A percentile compares a stretch with the other conserved stretches of the same genome.
These are phyloP conservation scores for Sphenodon punctatus DNA, from an alignment of 2,797 vertebrate genomes.

Conservation along the genomic window DNA sequence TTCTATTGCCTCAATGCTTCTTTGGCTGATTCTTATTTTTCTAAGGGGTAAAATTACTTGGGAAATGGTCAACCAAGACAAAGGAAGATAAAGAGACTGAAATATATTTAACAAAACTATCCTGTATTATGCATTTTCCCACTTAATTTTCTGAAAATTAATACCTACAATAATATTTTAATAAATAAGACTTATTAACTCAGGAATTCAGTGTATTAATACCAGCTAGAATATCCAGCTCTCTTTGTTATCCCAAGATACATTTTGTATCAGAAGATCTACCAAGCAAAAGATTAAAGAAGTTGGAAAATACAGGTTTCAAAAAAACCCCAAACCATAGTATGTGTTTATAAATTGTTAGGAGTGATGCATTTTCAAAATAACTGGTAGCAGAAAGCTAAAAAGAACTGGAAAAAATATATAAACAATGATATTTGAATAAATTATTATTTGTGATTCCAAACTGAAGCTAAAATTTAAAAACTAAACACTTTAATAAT, in stretches of 20 bases:
- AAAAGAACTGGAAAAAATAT: background rate
- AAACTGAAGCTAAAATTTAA: background rate
- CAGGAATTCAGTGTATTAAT: background rate
- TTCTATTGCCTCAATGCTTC: background rate
- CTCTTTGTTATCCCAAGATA: background rate
- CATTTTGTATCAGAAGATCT: background rate
- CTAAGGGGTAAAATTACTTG: background rate
- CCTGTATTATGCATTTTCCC: conserved; percentile 5
- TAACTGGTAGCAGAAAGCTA: background rate
- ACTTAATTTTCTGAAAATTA: background rate
- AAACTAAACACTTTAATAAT: too few relatives aligned
- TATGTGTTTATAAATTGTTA: background rate
- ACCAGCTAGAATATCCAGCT: background rate
- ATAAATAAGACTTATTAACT: conserved; percentile 10
- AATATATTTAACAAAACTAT: background rate
- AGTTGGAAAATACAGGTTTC: conserved; percentile 6
- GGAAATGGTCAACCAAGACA: background rate
- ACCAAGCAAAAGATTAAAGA: background rate
- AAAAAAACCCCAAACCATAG: too few relatives aligned
- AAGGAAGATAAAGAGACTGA: background rate
- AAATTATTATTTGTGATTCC: background rate
- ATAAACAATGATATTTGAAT: background rate
- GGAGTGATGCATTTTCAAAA: background rate
- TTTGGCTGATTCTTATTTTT: background rate
- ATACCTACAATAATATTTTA: background rate